Evolutionary conservation across 2,797 vertebrate genomes (phyloP), one percentile per base, ranked within the genome.

Genomic region (Picus viridis): DNA sequence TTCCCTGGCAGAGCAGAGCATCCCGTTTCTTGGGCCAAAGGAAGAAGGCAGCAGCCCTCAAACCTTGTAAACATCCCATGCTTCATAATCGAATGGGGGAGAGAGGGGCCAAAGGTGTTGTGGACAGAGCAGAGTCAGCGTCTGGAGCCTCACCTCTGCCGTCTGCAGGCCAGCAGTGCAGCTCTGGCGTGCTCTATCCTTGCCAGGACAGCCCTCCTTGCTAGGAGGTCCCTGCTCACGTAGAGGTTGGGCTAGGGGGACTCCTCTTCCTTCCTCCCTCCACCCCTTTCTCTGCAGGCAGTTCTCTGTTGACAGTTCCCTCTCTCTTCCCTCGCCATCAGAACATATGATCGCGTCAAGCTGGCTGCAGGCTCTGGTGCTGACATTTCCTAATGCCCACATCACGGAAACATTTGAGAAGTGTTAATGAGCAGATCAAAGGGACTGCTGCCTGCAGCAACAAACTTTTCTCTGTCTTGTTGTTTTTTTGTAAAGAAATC

Each of bases 351-450:
- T 96, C n/a, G 79, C 89, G 95, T 96, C 94, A 97, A 97, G 97
- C 96, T 97, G 97, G 97, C 97, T 97, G 83, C 96, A 96, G 93
- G 92, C 96, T 97, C 84, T 86, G 69, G 95, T 95, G 97, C 97
- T 97, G 97, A 97, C 97, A 97, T 97, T 96, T 97, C 96, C 95
- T 97, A 97, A 97, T 98, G 97, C 96, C 97, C 97, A 96, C 96
- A 97, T 97, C 97, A 86, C 77, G 92, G 29, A 90, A 97, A 93
- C 61, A 61, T 96, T 96, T 96, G 97, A 97, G 75, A 97, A 96
- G 97, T 98, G 98, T 97, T 98, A 98, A 97, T 97, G 97, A 98
- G 97, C 95, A 89, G 97, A 97, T 97, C 97, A 97, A 97, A 97
- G 90, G 97, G 95, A 96, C 96, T 94, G 97, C 96, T 97, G 97